These are phyloP conservation scores for Pygocentrus nattereri DNA, from an alignment of 2,797 vertebrate species.

Conservation along the genomic window DNA sequence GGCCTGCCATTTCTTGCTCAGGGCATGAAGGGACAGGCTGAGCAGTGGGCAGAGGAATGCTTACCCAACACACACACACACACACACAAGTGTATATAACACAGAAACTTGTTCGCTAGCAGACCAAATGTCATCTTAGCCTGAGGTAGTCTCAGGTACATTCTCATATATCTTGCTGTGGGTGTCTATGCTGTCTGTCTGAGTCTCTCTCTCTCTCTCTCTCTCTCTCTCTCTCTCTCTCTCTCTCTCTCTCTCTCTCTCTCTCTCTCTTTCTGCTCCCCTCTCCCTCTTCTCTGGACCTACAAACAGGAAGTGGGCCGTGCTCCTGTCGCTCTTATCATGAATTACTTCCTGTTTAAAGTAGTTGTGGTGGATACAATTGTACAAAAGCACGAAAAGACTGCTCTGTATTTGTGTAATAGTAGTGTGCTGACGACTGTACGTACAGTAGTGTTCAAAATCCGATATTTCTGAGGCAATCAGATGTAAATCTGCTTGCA, in stretches of 20 bases:
- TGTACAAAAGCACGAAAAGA: not conserved
- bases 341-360: conserved; percentile 54
- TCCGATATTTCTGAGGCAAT: too few relatives aligned
- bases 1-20: conserved; percentile 47
- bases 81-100: not conserved
- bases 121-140: conserved; percentile 18
- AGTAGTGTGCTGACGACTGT: too few relatives aligned
- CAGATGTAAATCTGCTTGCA: too few relatives aligned
- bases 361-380: not conserved
- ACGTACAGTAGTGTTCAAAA: too few relatives aligned
- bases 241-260: not conserved
- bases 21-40: conserved; percentile 58
- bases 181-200: not conserved
- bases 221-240: not conserved
- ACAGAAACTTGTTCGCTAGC: conserved; percentile 8
- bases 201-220: not conserved
- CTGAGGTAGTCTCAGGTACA: not conserved
- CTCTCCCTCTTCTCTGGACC: not conserved
- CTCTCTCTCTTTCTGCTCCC: not conserved
- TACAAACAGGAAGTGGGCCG: conserved; percentile 39
- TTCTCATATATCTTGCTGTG: not conserved
- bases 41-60: conserved; percentile 59
- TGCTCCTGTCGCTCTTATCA: conserved; percentile 47
- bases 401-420: too few relatives aligned
- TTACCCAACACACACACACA: conserved; percentile 9